These are phyloP conservation scores for Callospermophilus lateralis DNA, from an alignment of 2,113 vertebrate species.

Conservation along the genomic window DNA sequence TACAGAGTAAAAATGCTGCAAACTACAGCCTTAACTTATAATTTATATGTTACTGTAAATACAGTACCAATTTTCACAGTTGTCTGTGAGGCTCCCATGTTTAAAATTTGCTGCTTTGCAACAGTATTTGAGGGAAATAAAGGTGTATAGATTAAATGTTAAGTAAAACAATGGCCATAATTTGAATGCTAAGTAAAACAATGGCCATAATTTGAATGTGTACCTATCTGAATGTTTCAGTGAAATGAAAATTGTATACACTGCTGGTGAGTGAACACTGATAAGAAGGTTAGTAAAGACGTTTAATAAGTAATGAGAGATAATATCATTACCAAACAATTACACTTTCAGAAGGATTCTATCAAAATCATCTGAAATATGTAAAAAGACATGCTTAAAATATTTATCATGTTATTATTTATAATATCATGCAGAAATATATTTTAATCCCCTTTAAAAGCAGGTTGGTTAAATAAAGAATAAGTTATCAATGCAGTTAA, in stretches of 20 bases:
- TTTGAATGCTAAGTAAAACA: neutral
- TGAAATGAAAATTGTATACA: neutral
- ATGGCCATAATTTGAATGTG: neutral
- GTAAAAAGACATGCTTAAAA: neutral
- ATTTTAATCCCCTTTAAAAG: neutral
- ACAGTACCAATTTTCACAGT: too few species aligned
- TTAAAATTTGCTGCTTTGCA: neutral
- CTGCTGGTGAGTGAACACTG: neutral
- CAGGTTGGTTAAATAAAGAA: neutral
- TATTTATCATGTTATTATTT: neutral
- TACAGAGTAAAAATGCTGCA: neutral
- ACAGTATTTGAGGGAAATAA: constrained; percentile 5
- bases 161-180: neutral
- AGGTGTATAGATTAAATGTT: neutral
- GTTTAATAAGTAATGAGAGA: neutral
- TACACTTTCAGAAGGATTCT: neutral
- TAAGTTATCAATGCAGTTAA: neutral
- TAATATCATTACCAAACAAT: neutral
- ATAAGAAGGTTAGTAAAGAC: neutral
- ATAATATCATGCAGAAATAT: neutral
- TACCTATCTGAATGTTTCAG: neutral
- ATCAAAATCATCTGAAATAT: neutral
- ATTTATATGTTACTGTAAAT: neutral
- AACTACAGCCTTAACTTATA: neutral
- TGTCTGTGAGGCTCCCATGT: neutral